Conservation (phyloP, 2,888 invertebrate genomes). For the Yponomeuta plumbellus region DNA sequence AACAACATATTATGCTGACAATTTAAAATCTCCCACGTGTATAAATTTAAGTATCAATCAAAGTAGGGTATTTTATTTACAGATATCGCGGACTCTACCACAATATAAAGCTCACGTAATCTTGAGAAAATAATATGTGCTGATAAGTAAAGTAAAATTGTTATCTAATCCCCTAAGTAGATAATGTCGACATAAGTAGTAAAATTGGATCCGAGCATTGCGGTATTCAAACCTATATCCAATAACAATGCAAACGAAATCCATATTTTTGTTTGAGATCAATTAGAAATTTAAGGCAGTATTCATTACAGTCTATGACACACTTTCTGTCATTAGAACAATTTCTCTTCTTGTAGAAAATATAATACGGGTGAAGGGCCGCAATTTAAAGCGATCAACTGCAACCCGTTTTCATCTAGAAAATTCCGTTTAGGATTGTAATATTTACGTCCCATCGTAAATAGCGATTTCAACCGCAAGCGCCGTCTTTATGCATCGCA, state of each 20-base stretch:
- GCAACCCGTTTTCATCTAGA: not conserved
- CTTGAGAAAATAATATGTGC: too few relatives aligned
- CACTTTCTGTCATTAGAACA: not conserved
- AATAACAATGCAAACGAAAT: not conserved
- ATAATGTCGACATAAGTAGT: not conserved
- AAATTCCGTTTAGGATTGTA: slow-evolving; percentile 1
- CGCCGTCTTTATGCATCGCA: not conserved
- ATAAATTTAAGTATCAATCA: too few relatives aligned
- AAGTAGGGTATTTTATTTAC: too few relatives aligned
- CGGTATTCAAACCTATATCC: not conserved
- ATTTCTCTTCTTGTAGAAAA: not conserved
- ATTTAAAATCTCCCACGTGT: too few relatives aligned
- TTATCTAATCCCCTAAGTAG: not conserved
- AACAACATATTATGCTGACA: too few relatives aligned
- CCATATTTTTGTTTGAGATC: slow-evolving; percentile 3
- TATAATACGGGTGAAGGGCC: not conserved
- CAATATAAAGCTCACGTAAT: too few relatives aligned
- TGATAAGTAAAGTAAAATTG: too few relatives aligned
- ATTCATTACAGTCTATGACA: not conserved
- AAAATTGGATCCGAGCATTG: not conserved
- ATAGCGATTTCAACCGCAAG: slow-evolving; percentile 9
- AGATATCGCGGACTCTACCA: too few relatives aligned
- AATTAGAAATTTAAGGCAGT: slow-evolving; percentile 6
- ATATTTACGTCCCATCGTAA: slow-evolving; percentile 6
- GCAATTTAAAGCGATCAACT: not conserved